Evolutionary conservation across 2,888 invertebrate species (phyloP).

Genomic region (Fabriciana adippe): DNA sequence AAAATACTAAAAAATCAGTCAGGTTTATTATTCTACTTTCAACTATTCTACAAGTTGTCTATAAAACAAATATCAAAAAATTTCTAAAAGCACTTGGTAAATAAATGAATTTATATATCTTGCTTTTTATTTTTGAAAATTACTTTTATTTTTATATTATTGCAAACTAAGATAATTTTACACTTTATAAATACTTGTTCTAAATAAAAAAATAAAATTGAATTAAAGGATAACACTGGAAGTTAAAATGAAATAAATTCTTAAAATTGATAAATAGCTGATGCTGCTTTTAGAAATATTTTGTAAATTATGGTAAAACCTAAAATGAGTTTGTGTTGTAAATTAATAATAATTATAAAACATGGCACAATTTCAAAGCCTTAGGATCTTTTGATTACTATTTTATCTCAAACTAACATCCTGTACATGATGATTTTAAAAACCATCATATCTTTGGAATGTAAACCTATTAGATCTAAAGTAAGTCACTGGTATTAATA

Average conservation of each 20-base stretch:
- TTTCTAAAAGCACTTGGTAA: slow-evolving; percentile 1
- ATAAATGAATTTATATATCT: neutral
- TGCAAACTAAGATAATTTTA: no score
- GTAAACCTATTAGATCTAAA: slow-evolving; percentile 43
- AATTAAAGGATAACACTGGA: neutral
- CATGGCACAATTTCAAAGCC: slow-evolving; percentile 51
- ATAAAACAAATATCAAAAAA: slow-evolving; percentile 3
- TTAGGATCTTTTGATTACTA: slow-evolving; percentile 43
- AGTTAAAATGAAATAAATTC: neutral
- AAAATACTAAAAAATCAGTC: slow-evolving; percentile 21
- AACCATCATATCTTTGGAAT: slow-evolving; percentile 50
- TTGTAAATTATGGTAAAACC: slow-evolving; percentile 15
- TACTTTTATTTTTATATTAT: no score
- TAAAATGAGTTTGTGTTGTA: slow-evolving; percentile 30
- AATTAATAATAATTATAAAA: slow-evolving; percentile 40
- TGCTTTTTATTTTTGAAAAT: neutral
- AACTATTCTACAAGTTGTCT: slow-evolving; percentile 4
- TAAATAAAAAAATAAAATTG: neutral
- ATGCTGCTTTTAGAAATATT: slow-evolving; percentile 22
- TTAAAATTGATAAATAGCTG: neutral
- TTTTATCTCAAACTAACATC: slow-evolving; percentile 42
- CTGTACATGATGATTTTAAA: slow-evolving; percentile 43
- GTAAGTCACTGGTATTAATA: slow-evolving; percentile 53
- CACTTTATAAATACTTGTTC: no score
- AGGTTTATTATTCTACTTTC: slow-evolving; percentile 13